A percentile compares a stretch with the other conserved stretches of the same genome.
phyloP scores from a whole-genome alignment of 2,888 invertebrate species.

The Liodrosophila aerea region DNA sequence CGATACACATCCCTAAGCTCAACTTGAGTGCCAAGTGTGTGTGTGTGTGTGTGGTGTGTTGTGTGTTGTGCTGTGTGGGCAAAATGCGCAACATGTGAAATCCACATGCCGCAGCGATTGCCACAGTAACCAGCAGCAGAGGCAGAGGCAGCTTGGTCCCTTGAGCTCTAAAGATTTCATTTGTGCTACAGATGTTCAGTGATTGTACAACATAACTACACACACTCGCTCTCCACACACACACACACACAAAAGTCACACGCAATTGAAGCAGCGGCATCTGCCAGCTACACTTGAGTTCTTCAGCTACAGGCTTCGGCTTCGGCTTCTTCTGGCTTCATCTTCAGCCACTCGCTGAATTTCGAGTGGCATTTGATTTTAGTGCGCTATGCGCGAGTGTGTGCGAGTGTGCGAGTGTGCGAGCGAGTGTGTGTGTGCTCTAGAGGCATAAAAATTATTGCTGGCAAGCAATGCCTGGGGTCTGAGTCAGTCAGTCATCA shows the following conservation, averaged over 20 bases:
- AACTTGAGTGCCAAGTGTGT: too few species aligned
- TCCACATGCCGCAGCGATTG: constrained; percentile 68
- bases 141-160: constrained; percentile 52
- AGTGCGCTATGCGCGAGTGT: constrained; percentile 46
- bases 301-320: constrained; percentile 38
- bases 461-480: constrained; percentile 56
- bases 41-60: constrained; percentile 34
- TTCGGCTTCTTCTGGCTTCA: constrained; percentile 37
- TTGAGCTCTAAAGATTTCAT: constrained; percentile 72
- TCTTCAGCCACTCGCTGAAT: constrained; percentile 59
- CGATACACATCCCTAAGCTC: too few species aligned
- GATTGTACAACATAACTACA: constrained; percentile 73
- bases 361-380: constrained; percentile 77
- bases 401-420: constrained; percentile 26
- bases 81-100: constrained; percentile 77
- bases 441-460: constrained; percentile 73
- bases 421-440: constrained; percentile 45
- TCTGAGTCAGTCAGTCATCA: constrained; percentile 75
- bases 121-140: constrained; percentile 50
- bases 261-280: constrained; percentile 77
- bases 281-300: constrained; percentile 60
- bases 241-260: constrained; percentile 62
- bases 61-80: constrained; percentile 66
- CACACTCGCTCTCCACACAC: constrained; percentile 27
- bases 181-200: constrained; percentile 74